Base-by-base conservation (phyloP, 1,140 invertebrate species). In the Fopius arisanus region DNA sequence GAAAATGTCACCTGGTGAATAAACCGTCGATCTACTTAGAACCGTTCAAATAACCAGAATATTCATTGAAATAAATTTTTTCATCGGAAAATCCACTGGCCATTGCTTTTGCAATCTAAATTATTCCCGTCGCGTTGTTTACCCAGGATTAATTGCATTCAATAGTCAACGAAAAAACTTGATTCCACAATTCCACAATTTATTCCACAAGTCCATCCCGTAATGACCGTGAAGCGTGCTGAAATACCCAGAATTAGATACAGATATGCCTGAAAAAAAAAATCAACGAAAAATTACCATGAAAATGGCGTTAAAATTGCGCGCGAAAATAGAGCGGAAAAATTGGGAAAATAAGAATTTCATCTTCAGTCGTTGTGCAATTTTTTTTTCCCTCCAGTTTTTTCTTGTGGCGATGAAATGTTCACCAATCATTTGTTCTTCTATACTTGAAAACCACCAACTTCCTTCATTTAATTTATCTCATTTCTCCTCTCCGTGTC, bases 1-100 rank as follows among this genome's bases (percentile, higher is more conserved):
- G 43, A 48, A 16, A 48, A 48, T 48, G 43, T 48, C 43, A 48
- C 43, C 43, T 48, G 43, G 16, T 48, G 16, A 59, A 59, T 65
- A 33, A 65, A 31, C 28, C 19, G 29, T 65, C 62, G 28, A 62
- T 26, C 28, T 54, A 62, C 21, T 37, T n/a, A 33, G 72, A 70
- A 29, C 12, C 6, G 31, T 31, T 54, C 40, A 37, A 33, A 59
- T 73, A 29, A 86, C 79, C 81, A 85, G 84, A 86, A 83, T 82
- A 82, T 83, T 76, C 14, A 33, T 40, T 37, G 28, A 12, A 14
- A 54, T 66, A 66, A 26, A 23, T 62, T 33, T 63, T 41, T 59
- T 59, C 3, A 3, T 6, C 1, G 3, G 54, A 3, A 59, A 59
- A 59, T 28, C 29, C 41, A 70, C 65, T 33, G 26, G 54, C 1